phyloP scores from a whole-genome alignment of 2,113 vertebrate genomes.

The Pachycephala philippinensis region DNA sequence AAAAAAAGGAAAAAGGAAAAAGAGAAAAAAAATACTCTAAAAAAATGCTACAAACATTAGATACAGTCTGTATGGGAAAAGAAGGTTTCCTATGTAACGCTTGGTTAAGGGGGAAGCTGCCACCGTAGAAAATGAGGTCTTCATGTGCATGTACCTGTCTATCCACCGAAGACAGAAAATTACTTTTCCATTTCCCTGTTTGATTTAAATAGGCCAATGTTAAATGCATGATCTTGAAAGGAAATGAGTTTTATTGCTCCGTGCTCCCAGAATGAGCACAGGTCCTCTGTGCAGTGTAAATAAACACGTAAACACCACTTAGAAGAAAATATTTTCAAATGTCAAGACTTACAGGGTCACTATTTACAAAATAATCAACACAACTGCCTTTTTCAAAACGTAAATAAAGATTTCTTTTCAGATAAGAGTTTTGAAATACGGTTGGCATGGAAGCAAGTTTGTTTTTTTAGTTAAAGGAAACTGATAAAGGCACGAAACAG shows the following conservation, averaged over 20 bases:
- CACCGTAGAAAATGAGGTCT: accelerated
- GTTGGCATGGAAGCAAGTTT: background rate
- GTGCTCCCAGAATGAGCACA: background rate
- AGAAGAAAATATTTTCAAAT: background rate
- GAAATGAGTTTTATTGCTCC: background rate
- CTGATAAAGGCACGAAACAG: background rate
- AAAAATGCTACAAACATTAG: no score
- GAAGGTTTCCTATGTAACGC: accelerated
- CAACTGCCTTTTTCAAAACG: background rate
- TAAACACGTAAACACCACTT: background rate
- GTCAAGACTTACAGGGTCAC: background rate
- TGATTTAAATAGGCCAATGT: background rate
- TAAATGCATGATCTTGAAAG: background rate
- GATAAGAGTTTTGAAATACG: background rate
- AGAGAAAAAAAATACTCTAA: no score
- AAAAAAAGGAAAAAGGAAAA: no score
- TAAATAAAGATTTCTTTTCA: background rate
- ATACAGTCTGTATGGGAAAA: background rate
- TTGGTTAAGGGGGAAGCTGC: background rate
- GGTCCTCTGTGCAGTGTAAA: background rate
- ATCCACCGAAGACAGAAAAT: background rate
- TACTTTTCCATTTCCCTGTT: background rate
- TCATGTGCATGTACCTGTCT: accelerated
- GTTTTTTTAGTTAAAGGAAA: background rate
- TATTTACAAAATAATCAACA: background rate